Conservation (phyloP, 2,113 vertebrate species). For the Lophius piscatorius region DNA sequence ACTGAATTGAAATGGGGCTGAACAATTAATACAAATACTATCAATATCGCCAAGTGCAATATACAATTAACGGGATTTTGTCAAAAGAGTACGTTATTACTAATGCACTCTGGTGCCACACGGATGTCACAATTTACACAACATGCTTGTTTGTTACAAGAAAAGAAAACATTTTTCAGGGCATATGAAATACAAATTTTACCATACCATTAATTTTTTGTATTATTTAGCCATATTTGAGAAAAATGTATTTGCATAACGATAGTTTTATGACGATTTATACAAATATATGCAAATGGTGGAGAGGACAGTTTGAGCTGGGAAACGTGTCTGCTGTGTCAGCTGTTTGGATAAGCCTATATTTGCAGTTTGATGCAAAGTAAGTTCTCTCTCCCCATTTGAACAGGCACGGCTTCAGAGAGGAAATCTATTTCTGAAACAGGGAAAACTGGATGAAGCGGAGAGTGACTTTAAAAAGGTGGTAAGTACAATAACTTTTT, state of each 20-base stretch:
- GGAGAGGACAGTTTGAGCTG: not conserved
- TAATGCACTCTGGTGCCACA: not conserved
- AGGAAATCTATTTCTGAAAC: slow-evolving; percentile 92
- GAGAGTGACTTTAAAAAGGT: slow-evolving; percentile 95
- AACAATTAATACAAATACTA: not conserved
- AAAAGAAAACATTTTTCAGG: too few species aligned
- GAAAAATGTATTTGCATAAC: too few species aligned
- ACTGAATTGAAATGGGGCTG: not conserved
- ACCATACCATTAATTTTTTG: too few species aligned
- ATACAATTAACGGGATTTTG: too few species aligned
- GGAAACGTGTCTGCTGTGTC: slow-evolving; percentile 15
- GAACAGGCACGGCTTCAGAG: slow-evolving; percentile 93
- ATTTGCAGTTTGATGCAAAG: slow-evolving; percentile 2
- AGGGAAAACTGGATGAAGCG: slow-evolving; percentile 94
- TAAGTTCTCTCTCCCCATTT: not conserved
- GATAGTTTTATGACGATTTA: too few species aligned
- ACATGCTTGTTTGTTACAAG: too few species aligned
- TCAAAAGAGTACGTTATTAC: too few species aligned
- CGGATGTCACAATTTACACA: not conserved
- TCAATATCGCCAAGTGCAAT: not conserved
- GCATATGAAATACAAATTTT: too few species aligned
- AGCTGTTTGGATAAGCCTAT: slow-evolving; percentile 26
- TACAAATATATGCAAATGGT: too few species aligned
- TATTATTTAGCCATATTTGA: too few species aligned
- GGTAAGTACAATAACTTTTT: slow-evolving; percentile 78